phyloP scores from a whole-genome alignment of 1,140 invertebrate species.

The Condylostylus longicornis region DNA sequence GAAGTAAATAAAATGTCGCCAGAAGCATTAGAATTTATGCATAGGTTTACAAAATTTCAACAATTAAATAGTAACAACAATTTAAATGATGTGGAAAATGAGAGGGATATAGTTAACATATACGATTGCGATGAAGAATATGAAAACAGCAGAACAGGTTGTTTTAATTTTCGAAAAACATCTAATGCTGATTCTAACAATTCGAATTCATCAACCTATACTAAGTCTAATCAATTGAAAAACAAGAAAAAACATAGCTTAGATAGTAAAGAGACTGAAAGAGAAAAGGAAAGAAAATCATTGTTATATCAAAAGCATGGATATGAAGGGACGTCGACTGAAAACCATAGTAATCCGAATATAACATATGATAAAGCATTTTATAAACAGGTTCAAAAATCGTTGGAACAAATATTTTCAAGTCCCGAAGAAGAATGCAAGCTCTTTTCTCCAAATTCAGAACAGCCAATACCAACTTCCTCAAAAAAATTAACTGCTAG shows the following conservation, averaged over 20 bases:
- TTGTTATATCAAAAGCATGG: neutral
- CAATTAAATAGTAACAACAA: neutral
- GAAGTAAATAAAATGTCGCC: too few relatives aligned
- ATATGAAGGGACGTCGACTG: too few relatives aligned
- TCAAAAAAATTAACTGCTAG: neutral
- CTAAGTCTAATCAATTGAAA: too few relatives aligned
- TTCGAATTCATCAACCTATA: neutral
- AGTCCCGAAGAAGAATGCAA: conserved; percentile 2
- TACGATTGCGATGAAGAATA: conserved; percentile 4
- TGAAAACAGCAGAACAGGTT: neutral
- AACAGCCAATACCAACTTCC: neutral
- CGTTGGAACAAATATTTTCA: conserved; percentile 14
- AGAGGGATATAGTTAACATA: too few relatives aligned
- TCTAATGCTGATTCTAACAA: neutral
- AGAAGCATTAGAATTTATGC: too few relatives aligned
- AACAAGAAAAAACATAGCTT: conserved; percentile 6
- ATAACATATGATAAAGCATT: conserved; percentile 30
- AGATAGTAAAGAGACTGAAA: conserved; percentile 4
- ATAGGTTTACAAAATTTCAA: too few relatives aligned
- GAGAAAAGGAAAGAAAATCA: too few relatives aligned
- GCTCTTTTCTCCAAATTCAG: neutral
- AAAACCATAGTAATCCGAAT: conserved; percentile 8
- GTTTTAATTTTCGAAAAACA: conserved; percentile 3
- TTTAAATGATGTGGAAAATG: neutral
- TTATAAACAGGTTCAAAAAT: conserved; percentile 16